Evolutionary conservation across 1,140 invertebrate species (phyloP).

Genomic region (Drosophila navojoa): DNA sequence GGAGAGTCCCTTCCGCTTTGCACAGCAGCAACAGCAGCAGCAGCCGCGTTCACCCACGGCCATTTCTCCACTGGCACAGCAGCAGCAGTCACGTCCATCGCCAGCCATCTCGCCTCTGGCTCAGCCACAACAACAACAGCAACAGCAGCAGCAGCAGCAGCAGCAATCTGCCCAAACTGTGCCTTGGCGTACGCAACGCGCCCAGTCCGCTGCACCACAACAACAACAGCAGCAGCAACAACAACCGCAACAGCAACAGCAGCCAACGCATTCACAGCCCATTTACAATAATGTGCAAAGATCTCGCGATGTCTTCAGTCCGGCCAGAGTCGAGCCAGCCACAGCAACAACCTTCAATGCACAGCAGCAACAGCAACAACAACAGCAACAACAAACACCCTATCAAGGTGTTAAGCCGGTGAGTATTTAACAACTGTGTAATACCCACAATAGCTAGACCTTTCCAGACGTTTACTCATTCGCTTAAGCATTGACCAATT

Average conservation of each 20-base stretch:
- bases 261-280: slow-evolving; percentile 62
- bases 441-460: slow-evolving; percentile 16
- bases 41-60: slow-evolving; percentile 29
- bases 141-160: slow-evolving; percentile 48
- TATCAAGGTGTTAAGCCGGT: slow-evolving; percentile 76
- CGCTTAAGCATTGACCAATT: slow-evolving; percentile 12
- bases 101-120: slow-evolving; percentile 46
- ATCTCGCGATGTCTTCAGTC: slow-evolving; percentile 55
- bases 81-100: slow-evolving; percentile 37
- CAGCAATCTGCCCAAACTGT: slow-evolving; percentile 54
- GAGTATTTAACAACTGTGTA: slow-evolving; percentile 26
- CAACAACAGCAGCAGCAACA: slow-evolving; percentile 37
- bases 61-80: slow-evolving; percentile 59
- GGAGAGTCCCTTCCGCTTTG: slow-evolving; percentile 72
- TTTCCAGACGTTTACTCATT: slow-evolving; percentile 36
- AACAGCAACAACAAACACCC: slow-evolving; percentile 58
- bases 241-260: slow-evolving; percentile 37
- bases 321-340: slow-evolving; percentile 37
- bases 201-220: slow-evolving; percentile 39
- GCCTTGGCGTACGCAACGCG: slow-evolving; percentile 76
- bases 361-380: slow-evolving; percentile 43
- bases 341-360: slow-evolving; percentile 30
- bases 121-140: slow-evolving; percentile 63
- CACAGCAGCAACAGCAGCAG: slow-evolving; percentile 56
- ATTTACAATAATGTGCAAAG: slow-evolving; percentile 77